Evolutionary conservation across 1,140 invertebrate genomes (phyloP), one percentile per base, ranked within the genome.

Genomic region (Drepana arcuata): DNA sequence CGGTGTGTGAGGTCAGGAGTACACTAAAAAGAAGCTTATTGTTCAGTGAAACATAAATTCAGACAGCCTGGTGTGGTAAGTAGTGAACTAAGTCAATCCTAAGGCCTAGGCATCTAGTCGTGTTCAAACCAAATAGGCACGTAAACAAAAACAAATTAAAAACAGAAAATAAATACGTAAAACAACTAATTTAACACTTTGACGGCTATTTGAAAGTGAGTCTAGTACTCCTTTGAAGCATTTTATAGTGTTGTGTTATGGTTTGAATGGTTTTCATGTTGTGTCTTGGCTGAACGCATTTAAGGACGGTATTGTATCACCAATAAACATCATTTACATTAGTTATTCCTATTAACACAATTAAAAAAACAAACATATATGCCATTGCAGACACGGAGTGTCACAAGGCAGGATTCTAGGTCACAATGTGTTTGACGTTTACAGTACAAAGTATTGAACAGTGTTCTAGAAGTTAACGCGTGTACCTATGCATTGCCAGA

Each of bases 21-120:
- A 73, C 65, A 69, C 78, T 82, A 82, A 78, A 75, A 81, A 81
- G 55, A 82, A 79, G 78, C 78, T 75, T 45, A 62, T 72, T 79
- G 77, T 79, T 55, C 55, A 34, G 71, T 82, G 69, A 78, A 79
- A 81, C 72, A 81, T 72, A 81, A 79, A 79, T 64, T 68, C 29
- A 58, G 60, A 70, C 73, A 79, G 74, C 74, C 70, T 73, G 49
- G 77, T 82, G 74, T 81, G 64, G 69, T 70, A 77, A 78, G 66
- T 72, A 63, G 74, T 81, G 74, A 77, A 67, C 78, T 82, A 82
- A 77, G 45, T 78, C 52, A 74, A 62, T 74, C 77, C 77, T 81
- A 79, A 71, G 64, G 74, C 74, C 74, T 79, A 79, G 49, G 74
- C 72, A 77, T 77, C 74, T 79, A 82, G 71, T 52, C 56, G 74